Base-by-base conservation (phyloP, 2,888 invertebrate species). In the Mylabris sibirica region DNA sequence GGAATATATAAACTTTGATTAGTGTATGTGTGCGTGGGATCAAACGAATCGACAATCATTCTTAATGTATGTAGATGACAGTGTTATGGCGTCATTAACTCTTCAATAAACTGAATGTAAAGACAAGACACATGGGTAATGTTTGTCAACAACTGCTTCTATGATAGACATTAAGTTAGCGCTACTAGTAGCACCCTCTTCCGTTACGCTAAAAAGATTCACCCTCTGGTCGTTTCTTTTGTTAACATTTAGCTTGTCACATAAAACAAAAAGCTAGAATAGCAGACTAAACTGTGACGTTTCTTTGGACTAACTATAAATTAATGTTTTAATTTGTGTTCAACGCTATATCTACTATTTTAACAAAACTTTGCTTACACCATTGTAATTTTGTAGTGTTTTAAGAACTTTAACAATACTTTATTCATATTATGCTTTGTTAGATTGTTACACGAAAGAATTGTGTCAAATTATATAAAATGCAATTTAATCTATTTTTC, bases 291-390 rank as follows among this genome's bases (percentile, higher is more conserved):
- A 75, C 72, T 75, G 70, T 74, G 70, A 26, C 67, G 74, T 75
- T 74, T 69, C 71, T 73, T 69, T 57, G 71, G 74, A 68, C 70
- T 70, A 67, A 65, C 70, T 67, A 76, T 76, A 77, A 77, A 76
- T 75, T 76, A 76, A 72, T 73, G 76, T 74, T 72, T 71, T 74
- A 77, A 76, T 76, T 76, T 77, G 76, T 77, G 76, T 74, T 71
- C 75, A 76, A 72, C 74, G 69, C 69, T 49, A 60, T 57, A 69
- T 57, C 71, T 59, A 67, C 66, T 68, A 63, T 66, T 63, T 26
- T 57, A 57, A 57, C 57, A 22, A 68, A 71, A 71, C 67, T 71
- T 71, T 71, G 60, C 66, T 59, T 67, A 71, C 67, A 49, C 44
- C 53, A 63, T 49, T 63, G 60, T 63, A 63, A 41, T 60, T 30